These are phyloP conservation scores for Nomia melanderi DNA, from an alignment of 1,140 invertebrate species.

Conservation along the genomic window DNA sequence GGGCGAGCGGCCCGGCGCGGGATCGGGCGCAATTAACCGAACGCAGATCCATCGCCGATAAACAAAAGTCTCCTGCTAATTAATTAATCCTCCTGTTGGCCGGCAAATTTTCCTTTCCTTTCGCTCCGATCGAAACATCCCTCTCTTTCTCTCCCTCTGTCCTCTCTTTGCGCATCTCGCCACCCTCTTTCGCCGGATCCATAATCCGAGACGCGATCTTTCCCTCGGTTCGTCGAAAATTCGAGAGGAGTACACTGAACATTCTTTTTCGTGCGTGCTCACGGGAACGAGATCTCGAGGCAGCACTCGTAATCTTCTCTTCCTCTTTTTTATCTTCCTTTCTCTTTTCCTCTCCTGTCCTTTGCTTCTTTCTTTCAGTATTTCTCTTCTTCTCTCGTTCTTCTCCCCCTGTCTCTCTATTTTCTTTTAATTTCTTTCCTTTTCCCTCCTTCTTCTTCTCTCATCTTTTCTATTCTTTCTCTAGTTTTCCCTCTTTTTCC, in stretches of 20 bases:
- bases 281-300: constrained; percentile 39
- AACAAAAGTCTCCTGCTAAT: constrained; percentile 17
- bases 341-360: no score
- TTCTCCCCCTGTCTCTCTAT: no score
- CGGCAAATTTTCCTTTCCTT: constrained; percentile 17
- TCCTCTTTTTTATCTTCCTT: no score
- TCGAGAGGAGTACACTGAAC: constrained; percentile 18
- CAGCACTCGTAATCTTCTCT: not conserved
- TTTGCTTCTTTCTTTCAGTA: not conserved
- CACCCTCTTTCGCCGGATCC: no score
- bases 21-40: constrained; percentile 23
- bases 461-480: no score
- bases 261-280: constrained; percentile 24
- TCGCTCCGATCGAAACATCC: not conserved
- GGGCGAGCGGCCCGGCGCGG: not conserved
- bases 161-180: no score
- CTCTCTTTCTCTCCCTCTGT: no score
- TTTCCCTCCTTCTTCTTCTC: not conserved
- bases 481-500: no score
- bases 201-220: no score
- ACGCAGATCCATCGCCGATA: constrained; percentile 24
- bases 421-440: no score
- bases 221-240: constrained; percentile 50
- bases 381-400: no score
- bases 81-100: constrained; percentile 5